phyloP scores from a whole-genome alignment of 1,140 invertebrate genomes.

The Rhizoglyphus robini region DNA sequence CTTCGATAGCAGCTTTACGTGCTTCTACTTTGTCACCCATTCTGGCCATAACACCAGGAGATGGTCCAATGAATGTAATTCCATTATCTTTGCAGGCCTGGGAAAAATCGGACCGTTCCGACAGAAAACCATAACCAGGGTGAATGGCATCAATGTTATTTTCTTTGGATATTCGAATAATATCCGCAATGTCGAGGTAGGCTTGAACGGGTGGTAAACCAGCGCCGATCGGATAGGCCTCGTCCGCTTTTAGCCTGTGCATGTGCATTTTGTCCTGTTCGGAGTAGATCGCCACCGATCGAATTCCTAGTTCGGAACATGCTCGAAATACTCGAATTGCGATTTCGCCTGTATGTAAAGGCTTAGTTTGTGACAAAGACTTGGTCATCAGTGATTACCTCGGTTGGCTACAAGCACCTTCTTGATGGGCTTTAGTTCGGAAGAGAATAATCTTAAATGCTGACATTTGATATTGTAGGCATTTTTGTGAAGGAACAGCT shows the following conservation, averaged over 20 bases:
- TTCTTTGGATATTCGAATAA: conserved; percentile 82
- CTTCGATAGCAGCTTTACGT: conserved; percentile 70
- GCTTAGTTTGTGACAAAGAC: background rate
- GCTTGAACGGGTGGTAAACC: conserved; percentile 89
- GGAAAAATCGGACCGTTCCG: conserved; percentile 92
- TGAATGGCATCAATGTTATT: conserved; percentile 95
- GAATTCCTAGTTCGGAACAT: conserved; percentile 90
- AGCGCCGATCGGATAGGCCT: conserved; percentile 90
- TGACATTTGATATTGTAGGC: background rate
- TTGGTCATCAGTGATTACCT: conserved; percentile 39
- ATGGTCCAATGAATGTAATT: conserved; percentile 88
- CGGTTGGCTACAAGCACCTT: conserved; percentile 85
- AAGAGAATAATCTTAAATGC: background rate
- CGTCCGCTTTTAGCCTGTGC: conserved; percentile 97
- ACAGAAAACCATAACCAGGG: conserved; percentile 96
- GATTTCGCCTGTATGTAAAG: conserved; percentile 64
- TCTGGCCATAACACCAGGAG: conserved; percentile 74
- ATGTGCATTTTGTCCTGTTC: conserved; percentile 97
- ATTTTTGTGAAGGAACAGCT: background rate
- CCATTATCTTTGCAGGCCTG: conserved; percentile 81
- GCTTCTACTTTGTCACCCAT: conserved; percentile 98
- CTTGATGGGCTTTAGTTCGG: conserved; percentile 50
- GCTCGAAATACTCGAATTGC: conserved; percentile 96
- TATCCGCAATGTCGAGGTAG: conserved; percentile 92
- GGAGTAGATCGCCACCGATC: conserved; percentile 91